Percentiles rank a stretch among this genome's conserved stretches.
phyloP scores from a whole-genome alignment of 2,888 invertebrate genomes.

The Fragum fragum region DNA sequence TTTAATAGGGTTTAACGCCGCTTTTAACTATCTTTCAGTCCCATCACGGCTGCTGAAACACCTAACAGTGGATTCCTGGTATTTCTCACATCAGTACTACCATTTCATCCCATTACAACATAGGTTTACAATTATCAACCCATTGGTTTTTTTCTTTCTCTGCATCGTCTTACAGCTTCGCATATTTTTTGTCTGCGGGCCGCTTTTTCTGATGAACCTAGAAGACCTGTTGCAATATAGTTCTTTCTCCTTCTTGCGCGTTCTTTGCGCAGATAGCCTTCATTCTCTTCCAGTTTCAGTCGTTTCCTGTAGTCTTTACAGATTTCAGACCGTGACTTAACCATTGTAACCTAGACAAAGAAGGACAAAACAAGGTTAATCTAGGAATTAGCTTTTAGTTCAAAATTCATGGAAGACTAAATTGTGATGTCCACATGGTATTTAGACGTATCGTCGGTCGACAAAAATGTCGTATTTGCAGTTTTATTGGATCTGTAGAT shows the following conservation, averaged over 20 bases:
- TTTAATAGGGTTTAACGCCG: too few relatives aligned
- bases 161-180: constrained; percentile 22
- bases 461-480: too few relatives aligned
- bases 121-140: too few relatives aligned
- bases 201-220: constrained; percentile 14
- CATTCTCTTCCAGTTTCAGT: constrained; percentile 31
- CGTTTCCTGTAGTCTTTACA: constrained; percentile 36
- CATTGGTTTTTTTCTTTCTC: constrained; percentile 25
- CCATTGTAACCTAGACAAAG: constrained; percentile 18
- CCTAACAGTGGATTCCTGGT: too few relatives aligned
- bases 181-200: constrained; percentile 7
- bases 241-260: constrained; percentile 30
- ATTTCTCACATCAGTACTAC: too few relatives aligned
- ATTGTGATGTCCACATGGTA: background rate
- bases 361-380: background rate
- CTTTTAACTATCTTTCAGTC: too few relatives aligned
- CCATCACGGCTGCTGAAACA: too few relatives aligned
- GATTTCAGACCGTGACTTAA: constrained; percentile 38
- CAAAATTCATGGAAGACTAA: too few relatives aligned
- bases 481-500: background rate
- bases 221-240: constrained; percentile 26
- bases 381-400: too few relatives aligned
- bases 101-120: too few relatives aligned
- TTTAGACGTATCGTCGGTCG: background rate
- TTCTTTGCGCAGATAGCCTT: constrained; percentile 36